Base-by-base conservation (phyloP, 2,113 vertebrate genomes). In the Bubo scandiacus region DNA sequence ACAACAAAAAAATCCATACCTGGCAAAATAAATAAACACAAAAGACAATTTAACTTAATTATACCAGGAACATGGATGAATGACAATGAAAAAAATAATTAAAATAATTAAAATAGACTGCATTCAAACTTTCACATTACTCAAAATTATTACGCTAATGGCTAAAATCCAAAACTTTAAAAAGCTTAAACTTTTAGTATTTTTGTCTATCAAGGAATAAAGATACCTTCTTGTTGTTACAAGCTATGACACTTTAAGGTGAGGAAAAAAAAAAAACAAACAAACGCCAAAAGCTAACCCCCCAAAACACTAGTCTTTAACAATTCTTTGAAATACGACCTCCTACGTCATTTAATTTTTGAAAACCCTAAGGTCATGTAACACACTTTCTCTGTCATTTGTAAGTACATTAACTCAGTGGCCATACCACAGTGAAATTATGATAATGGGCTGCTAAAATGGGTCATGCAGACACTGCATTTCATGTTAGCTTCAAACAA, bases 311-410 rank as follows among this genome's bases (percentile, higher is more conserved):
- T 88, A 97, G 95, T 96, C 96, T 97, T 98, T 80, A 97, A 97
- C 97, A 96, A 86, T 93, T 98, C 97, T 97, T 98, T 98, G 97
- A 98, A 98, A 98, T 98, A 98, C 57, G 90, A 98, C 97, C 98
- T 97, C 96, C 97, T 98, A 98, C 96, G 98, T 98, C 98, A 98
- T 98, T 98, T 98, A 98, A 98, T 98, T 98, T 99, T 97, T 98
- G 98, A 98, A 98, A 98, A 99, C 98, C 99, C 98, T 98, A 96
- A 98, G 98, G 99, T 99, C 98, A 98, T 98, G 98, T 98, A 98
- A 98, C 98, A 99, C 98, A 98, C 98, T 98, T 98, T 99, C 98
- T 98, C 98, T 98, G 98, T 98, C 98, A 99, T 99, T 98, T 99
- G 98, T 98, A 98, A 99, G 98, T 98, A 99, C 98, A 98, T 98